phyloP scores from a whole-genome alignment of 2,113 vertebrate species.

The Ursus arctos region DNA sequence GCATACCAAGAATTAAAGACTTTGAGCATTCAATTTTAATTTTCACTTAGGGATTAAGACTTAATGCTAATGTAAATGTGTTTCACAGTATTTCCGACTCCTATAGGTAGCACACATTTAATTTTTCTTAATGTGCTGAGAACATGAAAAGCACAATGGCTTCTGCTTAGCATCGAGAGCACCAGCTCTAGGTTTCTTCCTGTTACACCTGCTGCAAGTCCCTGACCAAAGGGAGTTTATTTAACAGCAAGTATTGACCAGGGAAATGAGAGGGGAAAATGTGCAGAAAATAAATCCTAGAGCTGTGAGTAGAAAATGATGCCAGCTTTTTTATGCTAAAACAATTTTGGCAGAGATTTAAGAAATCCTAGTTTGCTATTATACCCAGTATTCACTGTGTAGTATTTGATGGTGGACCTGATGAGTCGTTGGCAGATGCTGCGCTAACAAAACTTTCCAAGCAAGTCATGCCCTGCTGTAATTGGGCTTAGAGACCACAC shows the following conservation, averaged over 20 bases:
- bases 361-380: background rate
- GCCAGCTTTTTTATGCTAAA: background rate
- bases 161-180: background rate
- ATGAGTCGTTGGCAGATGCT: background rate
- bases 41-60: slow-evolving; percentile 5
- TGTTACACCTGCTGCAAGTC: background rate
- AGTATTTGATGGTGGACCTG: background rate
- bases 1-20: slow-evolving; percentile 34
- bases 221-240: background rate
- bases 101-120: background rate
- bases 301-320: background rate
- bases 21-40: slow-evolving; percentile 45
- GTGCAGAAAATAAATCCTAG: background rate
- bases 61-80: background rate
- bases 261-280: background rate
- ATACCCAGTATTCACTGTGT: background rate
- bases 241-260: background rate
- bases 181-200: background rate
- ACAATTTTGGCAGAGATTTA: background rate
- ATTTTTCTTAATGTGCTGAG: slow-evolving; percentile 33
- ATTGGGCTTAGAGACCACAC: background rate
- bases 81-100: background rate
- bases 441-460: background rate
- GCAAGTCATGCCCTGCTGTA: background rate
- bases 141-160: background rate